Conservation (phyloP, 2,113 vertebrate species). For the Opisthocomus hoazin region DNA sequence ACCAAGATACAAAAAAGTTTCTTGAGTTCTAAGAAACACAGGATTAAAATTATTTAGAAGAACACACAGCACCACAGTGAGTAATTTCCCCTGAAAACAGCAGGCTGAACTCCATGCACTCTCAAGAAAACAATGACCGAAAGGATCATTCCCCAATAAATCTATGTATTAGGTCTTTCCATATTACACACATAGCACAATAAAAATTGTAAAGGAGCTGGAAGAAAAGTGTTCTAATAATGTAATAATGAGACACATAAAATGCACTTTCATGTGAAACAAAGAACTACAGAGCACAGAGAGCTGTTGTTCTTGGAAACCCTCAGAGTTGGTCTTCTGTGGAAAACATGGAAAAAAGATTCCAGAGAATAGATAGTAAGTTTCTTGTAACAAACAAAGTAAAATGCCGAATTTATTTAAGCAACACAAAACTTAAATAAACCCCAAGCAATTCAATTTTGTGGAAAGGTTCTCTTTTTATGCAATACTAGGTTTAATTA, state of each 20-base stretch:
- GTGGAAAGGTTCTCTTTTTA: slow-evolving; percentile 38
- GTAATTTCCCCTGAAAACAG: slow-evolving; percentile 24
- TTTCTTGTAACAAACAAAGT: slow-evolving; percentile 18
- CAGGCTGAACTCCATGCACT: background rate
- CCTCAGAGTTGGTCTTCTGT: background rate
- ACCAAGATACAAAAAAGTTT: background rate
- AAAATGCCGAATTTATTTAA: background rate
- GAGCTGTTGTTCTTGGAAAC: background rate
- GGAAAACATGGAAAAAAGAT: background rate
- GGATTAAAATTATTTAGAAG: slow-evolving; percentile 31
- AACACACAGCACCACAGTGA: background rate
- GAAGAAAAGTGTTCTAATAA: background rate
- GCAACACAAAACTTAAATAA: slow-evolving; percentile 8
- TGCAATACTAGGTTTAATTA: slow-evolving; percentile 35
- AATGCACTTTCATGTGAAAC: background rate
- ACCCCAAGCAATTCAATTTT: slow-evolving; percentile 30
- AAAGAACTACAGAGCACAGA: background rate
- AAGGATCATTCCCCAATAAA: background rate
- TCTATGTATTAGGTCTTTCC: background rate
- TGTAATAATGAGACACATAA: background rate
- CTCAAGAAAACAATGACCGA: background rate
- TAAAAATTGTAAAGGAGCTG: background rate
- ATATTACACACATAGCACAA: background rate
- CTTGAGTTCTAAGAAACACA: slow-evolving; percentile 7
- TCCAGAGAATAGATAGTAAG: background rate